Base-by-base conservation (phyloP, 2,888 invertebrate genomes). In the Troides oblongomaculatus region DNA sequence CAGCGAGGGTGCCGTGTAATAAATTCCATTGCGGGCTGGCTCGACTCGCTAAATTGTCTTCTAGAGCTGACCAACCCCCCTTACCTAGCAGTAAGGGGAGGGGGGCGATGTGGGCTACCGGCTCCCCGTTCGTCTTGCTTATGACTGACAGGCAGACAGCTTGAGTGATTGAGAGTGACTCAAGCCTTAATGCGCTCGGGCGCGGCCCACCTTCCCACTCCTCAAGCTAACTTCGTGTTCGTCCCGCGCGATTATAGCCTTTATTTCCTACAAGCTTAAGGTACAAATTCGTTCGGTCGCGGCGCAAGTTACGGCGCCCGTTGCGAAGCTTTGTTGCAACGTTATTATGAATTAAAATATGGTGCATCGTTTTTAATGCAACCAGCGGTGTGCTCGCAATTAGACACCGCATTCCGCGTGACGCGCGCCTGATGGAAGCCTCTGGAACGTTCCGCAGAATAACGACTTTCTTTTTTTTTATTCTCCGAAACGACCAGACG, bases 111-210 rank as follows among this genome's bases (percentile, higher is more conserved):
- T 68, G 86, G 87, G 87, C 85, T 83, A 86, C 86, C 84, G 85
- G 84, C 86, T 85, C 86, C 91, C 89, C 89, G 89, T 90, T 88
- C 89, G 90, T 90, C 90, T 91, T 91, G 90, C 90, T 91, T 92
- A 92, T 92, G 92, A 92, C 84, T 90, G 91, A 92, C 90, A 87
- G 88, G 86, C 81, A 88, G 91, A 91, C 91, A 91, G 90, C 84
- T 89, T 89, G 90, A 92, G 91, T 92, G 91, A 92, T 92, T 90
- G 91, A 91, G 91, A 92, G 88, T 92, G 92, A 92, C 91, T 91
- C 86, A 86, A 86, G 89, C 87, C 90, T 90, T 91, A 91, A 91
- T 91, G 90, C 89, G 89, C 89, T 84, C 84, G 82, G 80, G 87
- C 88, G 87, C 85, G 87, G 85, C 81, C 74, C 75, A 72, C 70